Conservation (phyloP, 2,113 vertebrate species). For the Arenaria interpres region DNA sequence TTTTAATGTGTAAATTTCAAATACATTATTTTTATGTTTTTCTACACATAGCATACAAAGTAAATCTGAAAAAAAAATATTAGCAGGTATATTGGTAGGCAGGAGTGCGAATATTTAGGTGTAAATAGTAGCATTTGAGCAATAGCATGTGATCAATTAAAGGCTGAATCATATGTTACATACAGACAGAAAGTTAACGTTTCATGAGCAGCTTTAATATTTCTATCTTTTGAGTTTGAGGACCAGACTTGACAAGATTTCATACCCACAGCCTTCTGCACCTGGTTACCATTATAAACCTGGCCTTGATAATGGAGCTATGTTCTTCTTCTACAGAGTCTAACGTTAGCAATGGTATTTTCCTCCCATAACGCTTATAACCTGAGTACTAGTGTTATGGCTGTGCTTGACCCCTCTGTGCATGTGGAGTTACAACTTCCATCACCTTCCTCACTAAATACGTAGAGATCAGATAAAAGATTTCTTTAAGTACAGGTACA, state of each 20-base stretch:
- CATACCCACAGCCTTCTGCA: slow-evolving; percentile 16
- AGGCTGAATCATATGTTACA: neutral
- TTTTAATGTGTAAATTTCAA: slow-evolving; percentile 60
- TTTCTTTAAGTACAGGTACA: neutral
- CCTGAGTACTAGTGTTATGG: neutral
- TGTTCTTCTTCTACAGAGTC: slow-evolving; percentile 4
- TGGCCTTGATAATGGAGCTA: slow-evolving; percentile 29
- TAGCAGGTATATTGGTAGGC: neutral
- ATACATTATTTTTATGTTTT: slow-evolving; percentile 30
- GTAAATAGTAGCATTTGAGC: neutral
- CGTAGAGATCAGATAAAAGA: neutral
- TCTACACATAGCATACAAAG: neutral
- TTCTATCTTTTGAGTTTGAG: neutral
- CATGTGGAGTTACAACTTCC: neutral
- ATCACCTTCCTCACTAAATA: neutral
- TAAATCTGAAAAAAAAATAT: neutral
- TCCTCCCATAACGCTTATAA: slow-evolving; percentile 12
- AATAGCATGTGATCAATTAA: neutral
- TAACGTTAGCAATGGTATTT: neutral
- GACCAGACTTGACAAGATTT: slow-evolving; percentile 16
- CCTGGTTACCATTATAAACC: slow-evolving; percentile 43
- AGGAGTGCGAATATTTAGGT: neutral
- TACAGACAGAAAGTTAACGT: neutral
- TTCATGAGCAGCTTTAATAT: slow-evolving; percentile 11
- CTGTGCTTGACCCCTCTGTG: neutral